These are phyloP conservation scores for Drosophila helvetica DNA, from an alignment of 2,888 invertebrate species.

Conservation along the genomic window DNA sequence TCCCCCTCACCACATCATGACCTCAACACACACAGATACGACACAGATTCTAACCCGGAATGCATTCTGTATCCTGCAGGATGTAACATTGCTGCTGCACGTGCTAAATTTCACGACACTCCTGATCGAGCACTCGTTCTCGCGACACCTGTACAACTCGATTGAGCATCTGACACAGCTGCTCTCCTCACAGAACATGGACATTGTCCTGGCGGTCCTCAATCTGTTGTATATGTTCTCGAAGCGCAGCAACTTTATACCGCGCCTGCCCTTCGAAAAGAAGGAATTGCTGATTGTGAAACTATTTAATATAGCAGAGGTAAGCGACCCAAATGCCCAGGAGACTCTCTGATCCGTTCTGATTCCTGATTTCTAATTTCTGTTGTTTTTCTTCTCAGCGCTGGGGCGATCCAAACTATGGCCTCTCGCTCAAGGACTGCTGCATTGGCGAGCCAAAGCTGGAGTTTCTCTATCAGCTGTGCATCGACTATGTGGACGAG, in stretches of 20 bases:
- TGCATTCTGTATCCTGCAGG: slow-evolving; percentile 83
- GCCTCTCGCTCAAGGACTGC: slow-evolving; percentile 92
- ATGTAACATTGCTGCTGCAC: slow-evolving; percentile 89
- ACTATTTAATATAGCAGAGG: slow-evolving; percentile 91
- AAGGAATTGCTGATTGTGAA: slow-evolving; percentile 89
- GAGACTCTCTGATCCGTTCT: too few species aligned
- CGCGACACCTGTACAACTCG: slow-evolving; percentile 93
- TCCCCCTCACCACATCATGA: too few species aligned
- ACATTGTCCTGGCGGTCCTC: slow-evolving; percentile 92
- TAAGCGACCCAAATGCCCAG: slow-evolving; percentile 70
- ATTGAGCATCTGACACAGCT: slow-evolving; percentile 92
- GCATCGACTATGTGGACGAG: slow-evolving; percentile 77
- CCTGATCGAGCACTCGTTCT: slow-evolving; percentile 94
- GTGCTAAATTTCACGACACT: slow-evolving; percentile 92
- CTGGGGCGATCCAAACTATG: slow-evolving; percentile 92
- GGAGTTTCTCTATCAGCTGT: slow-evolving; percentile 77
- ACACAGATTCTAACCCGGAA: not conserved
- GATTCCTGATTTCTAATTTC: too few species aligned
- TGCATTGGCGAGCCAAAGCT: slow-evolving; percentile 87
- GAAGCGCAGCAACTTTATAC: slow-evolving; percentile 93
- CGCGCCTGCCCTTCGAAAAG: slow-evolving; percentile 89
- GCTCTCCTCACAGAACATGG: slow-evolving; percentile 91
- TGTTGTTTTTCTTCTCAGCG: slow-evolving; percentile 59
- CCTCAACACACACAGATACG: not conserved
- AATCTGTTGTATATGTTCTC: slow-evolving; percentile 95